Percentiles rank a stretch among this genome's conserved stretches.
phyloP scores from a whole-genome alignment of 2,797 vertebrate species.

The Gallirallus australis region DNA sequence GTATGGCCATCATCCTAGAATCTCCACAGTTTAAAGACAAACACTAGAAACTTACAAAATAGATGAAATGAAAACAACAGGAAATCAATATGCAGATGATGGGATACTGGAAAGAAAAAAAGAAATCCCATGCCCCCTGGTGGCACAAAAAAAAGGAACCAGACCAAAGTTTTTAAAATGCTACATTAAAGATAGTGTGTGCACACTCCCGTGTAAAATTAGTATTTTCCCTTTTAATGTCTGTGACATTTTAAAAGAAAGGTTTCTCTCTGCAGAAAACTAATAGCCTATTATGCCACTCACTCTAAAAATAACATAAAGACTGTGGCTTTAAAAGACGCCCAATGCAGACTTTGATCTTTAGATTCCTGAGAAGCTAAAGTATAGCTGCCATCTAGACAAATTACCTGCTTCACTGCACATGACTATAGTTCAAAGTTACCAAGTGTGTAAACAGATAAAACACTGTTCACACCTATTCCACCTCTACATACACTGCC shows the following conservation, averaged over 20 bases:
- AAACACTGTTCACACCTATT: background rate
- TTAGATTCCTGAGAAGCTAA: background rate
- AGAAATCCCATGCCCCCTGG: constrained; percentile 51
- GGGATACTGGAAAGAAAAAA: background rate
- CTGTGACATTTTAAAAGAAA: background rate
- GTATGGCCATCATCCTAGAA: background rate
- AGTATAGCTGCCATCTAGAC: background rate
- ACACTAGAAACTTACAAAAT: background rate
- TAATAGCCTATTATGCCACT: background rate
- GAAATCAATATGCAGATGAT: background rate
- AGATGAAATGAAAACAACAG: background rate
- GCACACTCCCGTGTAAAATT: background rate
- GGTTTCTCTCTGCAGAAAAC: background rate
- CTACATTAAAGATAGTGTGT: background rate
- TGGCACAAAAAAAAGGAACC: constrained; percentile 19
- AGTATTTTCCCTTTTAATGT: background rate
- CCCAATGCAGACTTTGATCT: background rate
- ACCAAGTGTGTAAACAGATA: background rate
- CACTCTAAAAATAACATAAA: background rate
- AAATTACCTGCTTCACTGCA: background rate
- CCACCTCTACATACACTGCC: background rate
- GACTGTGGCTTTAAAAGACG: background rate
- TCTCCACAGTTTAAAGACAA: background rate
- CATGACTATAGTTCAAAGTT: background rate
- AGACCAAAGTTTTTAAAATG: background rate